A percentile compares a stretch with the other conserved stretches of the same genome.
phyloP scores from a whole-genome alignment of 2,888 invertebrate species.

The Dugesia japonica region DNA sequence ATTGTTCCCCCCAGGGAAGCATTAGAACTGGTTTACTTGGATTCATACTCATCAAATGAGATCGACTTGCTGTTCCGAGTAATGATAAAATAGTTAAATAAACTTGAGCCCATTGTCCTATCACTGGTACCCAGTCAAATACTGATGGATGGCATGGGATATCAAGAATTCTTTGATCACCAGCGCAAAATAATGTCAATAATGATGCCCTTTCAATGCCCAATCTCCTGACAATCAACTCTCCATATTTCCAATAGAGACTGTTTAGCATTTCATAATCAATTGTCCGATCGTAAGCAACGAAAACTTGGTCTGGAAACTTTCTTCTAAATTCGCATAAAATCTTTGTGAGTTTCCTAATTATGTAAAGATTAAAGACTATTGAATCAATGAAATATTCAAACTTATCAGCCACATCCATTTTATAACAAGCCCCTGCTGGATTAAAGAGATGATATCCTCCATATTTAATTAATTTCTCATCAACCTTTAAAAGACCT shows the following conservation, averaged over 20 bases:
- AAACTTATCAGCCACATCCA: conserved; percentile 13
- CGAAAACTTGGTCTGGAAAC: neutral
- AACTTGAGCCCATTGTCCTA: conserved; percentile 12
- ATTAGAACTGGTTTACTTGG: neutral
- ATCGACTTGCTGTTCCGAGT: neutral
- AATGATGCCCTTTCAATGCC: neutral
- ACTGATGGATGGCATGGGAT: conserved; percentile 6
- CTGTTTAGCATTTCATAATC: neutral
- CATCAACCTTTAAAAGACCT: neutral
- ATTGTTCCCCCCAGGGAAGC: conserved; percentile 27
- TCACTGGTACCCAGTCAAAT: conserved; percentile 7
- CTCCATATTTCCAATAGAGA: conserved; percentile 20
- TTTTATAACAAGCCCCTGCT: conserved; percentile 7
- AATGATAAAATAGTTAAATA: neutral
- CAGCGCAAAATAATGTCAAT: neutral
- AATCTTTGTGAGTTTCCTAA: neutral
- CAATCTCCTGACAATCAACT: neutral
- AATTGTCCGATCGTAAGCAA: neutral
- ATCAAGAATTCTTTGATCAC: neutral
- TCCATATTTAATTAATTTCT: neutral
- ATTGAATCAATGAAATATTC: neutral
- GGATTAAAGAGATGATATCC: conserved; percentile 21
- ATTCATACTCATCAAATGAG: conserved; percentile 14
- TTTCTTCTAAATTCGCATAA: neutral
- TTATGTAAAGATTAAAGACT: too few species aligned